Conservation (phyloP, 2,113 vertebrate genomes). For the Engystomops pustulosus region DNA sequence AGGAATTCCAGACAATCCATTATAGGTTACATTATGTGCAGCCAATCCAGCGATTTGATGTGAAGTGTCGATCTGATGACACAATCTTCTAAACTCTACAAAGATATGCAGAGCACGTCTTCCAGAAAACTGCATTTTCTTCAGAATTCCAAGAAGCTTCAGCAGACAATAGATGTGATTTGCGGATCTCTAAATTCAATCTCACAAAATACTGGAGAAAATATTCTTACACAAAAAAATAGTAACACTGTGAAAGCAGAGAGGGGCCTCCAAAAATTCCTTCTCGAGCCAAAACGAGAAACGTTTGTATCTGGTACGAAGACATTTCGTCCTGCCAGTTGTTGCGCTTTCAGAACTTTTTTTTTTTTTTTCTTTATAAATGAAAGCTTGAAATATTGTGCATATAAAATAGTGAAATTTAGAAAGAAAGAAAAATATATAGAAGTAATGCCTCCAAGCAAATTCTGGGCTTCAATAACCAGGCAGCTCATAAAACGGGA, state of each 20-base stretch:
- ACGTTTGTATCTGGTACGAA: not conserved
- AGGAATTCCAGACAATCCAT: not conserved
- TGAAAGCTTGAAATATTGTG: not conserved
- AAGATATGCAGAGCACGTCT: not conserved
- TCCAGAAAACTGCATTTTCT: not conserved
- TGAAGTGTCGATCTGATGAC: not conserved
- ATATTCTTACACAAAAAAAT: not conserved
- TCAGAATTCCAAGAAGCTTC: not conserved
- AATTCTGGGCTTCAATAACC: not conserved
- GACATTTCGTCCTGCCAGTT: constrained; percentile 13
- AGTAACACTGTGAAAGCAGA: not conserved
- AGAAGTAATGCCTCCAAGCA: not conserved
- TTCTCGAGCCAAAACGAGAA: not conserved
- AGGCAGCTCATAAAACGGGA: constrained; percentile 1
- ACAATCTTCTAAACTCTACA: not conserved
- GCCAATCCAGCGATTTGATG: not conserved
- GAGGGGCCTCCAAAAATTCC: constrained; percentile 1
- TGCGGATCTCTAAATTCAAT: not conserved
- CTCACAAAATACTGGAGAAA: too few species aligned
- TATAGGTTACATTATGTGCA: not conserved
- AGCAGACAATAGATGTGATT: constrained; percentile 3
- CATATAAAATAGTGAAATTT: not conserved
- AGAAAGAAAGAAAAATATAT: not conserved
- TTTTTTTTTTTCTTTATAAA: not conserved
- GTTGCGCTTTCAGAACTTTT: not conserved